A percentile compares a stretch with the other conserved stretches of the same genome.
Conservation (phyloP, 1,140 invertebrate species). For the Polypedilum pembai region DNA sequence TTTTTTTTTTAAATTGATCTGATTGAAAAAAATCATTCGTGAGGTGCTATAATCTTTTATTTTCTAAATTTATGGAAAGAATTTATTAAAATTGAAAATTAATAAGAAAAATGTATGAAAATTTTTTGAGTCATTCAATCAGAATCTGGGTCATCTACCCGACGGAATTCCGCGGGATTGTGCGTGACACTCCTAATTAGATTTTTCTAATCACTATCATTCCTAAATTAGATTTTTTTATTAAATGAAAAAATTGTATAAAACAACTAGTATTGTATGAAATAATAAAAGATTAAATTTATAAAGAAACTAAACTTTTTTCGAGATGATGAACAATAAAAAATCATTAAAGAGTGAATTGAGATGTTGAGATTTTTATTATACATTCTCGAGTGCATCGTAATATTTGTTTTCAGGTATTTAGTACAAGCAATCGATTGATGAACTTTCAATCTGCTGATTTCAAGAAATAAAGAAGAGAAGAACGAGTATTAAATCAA, state of each 20-base stretch:
- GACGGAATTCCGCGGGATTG: too few species aligned
- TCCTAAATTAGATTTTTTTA: too few species aligned
- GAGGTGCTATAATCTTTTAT: background rate
- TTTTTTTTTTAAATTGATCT: background rate
- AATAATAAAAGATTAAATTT: too few species aligned
- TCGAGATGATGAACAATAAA: background rate
- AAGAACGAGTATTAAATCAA: too few species aligned
- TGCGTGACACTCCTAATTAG: too few species aligned
- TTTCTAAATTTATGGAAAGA: background rate
- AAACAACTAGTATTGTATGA: background rate
- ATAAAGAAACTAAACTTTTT: background rate
- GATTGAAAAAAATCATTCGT: background rate
- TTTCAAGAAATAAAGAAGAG: background rate
- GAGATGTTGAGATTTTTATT: conserved; percentile 18
- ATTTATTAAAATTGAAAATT: background rate
- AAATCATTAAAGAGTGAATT: conserved; percentile 4
- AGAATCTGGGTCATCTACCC: too few species aligned
- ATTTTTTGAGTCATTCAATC: too few species aligned
- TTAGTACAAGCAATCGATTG: background rate
- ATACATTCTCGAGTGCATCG: background rate
- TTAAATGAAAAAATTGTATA: background rate
- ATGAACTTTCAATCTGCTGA: conserved; percentile 17
- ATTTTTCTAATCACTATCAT: too few species aligned
- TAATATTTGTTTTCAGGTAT: background rate
- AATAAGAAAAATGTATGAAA: too few species aligned